Base-by-base conservation (phyloP, 2,797 vertebrate species). In the Pempheris klunzingeri region DNA sequence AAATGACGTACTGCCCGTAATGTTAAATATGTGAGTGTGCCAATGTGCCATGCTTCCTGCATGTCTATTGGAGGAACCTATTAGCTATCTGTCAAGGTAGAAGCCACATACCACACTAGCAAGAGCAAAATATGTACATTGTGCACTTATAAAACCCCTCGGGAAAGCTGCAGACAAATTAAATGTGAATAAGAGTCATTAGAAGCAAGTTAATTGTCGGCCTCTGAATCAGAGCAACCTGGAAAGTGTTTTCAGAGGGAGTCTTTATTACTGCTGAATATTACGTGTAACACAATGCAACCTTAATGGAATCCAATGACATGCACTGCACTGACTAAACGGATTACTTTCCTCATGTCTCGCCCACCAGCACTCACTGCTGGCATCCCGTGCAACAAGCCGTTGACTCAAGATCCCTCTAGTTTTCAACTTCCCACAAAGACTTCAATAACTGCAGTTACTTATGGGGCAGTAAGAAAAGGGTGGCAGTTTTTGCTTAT, bases 281-380 rank as follows among this genome's bases (percentile, higher is more conserved):
- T 86, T 76, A 73, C 60, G 30, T 34, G 54, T 17, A 65, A 71
- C 61, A 81, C 80, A 91, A 88, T 83, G 52, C 57, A 65, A 39
- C 80, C 71, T 71, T 75, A 89, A 85, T 87, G 77, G 72, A 88
- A 85, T 89, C 73, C 67, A 26, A 80, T 90, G 83, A 81, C 86
- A 87, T 77, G 84, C 81, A 24, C 74, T 7, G 24, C 30, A 9
- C 36, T 18, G 5, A 61, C 79, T 92, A 84, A 92, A 85, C 17
- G 44, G 87, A 91, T 91, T 92, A 88, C 46, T 63, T 76, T 57
- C 54, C 69, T 46, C 77, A 11, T 46, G 47, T 81, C 71, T 83
- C 83, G 13, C 89, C 84, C 82, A 78, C 74, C 66, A 78, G 59
- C 73, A 46, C 47, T 83, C 67, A 78, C 61, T 12, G 4, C 54